Base-by-base conservation (phyloP, 2,888 invertebrate species). In the Amblyteles armatorius region DNA sequence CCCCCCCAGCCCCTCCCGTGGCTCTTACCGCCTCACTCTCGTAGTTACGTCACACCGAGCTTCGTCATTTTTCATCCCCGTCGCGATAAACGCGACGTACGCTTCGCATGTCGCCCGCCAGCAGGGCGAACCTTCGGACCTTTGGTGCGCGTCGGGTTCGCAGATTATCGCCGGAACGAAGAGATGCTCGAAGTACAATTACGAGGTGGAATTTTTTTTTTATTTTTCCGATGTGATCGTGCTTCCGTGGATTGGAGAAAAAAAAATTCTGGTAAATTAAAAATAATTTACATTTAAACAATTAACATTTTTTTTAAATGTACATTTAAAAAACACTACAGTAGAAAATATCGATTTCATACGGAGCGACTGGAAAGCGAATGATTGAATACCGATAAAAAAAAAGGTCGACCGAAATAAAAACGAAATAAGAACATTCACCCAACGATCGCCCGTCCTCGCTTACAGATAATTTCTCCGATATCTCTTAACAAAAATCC, bases 61-160 rank as follows among this genome's bases (percentile, higher is more conserved):
- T 79, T 79, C 80, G 76, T 68, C 50, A 76, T 82, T 79, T 79
- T 65, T 77, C 77, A 67, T 77, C 33, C 57, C 68, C 71, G 29
- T 68, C 68, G 60, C 78, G 78, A 83, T 68, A 73, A 73, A 83
- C 36, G 67, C 48, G 57, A 77, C 72, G 77, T 78, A 73, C 48
- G 60, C 69, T 76, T 80, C 76, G 71, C 48, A 65, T 33, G 40
- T 48, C 60, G 40, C 73, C 60, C 44, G 22, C 40, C 33, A 60
- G 50, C 73, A 29, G 16, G 50, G 22, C 11, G 36, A 57, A 22
- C 44, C 55, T 57, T 57, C 13, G 29, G 73, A 74, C 44, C 44
- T 4, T 48, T 48, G 44, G 44, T 16, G 44, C 44, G 16, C 44
- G 2, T 48, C 44, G 13, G 13, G 4, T 16, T 48, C 16, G 44